phyloP scores from a whole-genome alignment of 2,113 vertebrate genomes.

The Eudyptes chrysolophus region DNA sequence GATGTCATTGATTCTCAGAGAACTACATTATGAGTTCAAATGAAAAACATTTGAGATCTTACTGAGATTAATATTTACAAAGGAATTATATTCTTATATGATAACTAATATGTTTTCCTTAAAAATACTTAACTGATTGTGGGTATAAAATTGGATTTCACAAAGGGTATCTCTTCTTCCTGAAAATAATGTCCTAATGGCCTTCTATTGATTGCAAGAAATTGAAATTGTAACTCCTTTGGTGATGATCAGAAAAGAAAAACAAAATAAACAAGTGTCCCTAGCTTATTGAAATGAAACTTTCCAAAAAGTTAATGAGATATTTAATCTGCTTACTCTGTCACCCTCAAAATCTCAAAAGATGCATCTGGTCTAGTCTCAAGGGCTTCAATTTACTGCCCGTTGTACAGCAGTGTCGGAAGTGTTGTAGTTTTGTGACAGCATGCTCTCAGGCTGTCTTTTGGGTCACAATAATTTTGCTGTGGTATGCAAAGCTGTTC shows the following conservation, averaged over 20 bases:
- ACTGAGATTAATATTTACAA: not conserved
- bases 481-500: conserved; percentile 11
- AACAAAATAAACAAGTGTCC: not conserved
- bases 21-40: not conserved
- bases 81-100: not conserved
- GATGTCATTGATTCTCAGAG: not conserved
- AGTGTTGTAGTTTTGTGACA: not conserved
- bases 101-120: not conserved
- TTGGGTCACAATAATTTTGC: not conserved
- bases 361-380: not conserved
- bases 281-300: not conserved
- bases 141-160: not conserved
- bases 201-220: not conserved
- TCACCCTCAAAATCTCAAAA: not conserved
- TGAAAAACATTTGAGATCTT: not conserved
- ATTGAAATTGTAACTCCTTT: not conserved
- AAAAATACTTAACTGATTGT: not conserved
- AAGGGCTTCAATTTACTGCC: not conserved
- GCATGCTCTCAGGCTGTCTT: not conserved
- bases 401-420: not conserved
- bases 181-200: not conserved
- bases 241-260: not conserved
- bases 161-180: not conserved
- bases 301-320: not conserved
- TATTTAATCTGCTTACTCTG: not conserved